phyloP scores from a whole-genome alignment of 2,113 vertebrate genomes.

The Cryptomyrus ogoouensis region DNA sequence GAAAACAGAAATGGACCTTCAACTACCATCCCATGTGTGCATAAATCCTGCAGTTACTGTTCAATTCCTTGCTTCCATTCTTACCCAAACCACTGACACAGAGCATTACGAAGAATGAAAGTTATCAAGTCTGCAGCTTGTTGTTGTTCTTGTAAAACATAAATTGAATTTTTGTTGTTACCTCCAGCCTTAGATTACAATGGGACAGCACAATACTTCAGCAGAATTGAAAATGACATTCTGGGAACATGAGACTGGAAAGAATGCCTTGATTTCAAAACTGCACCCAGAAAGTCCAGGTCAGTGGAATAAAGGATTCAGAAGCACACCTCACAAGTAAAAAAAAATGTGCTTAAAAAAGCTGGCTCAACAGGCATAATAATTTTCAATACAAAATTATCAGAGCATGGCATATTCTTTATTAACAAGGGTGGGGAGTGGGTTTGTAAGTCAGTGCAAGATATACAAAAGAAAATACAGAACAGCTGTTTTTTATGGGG shows the following conservation, averaged over 20 bases:
- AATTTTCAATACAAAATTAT: constrained; percentile 13
- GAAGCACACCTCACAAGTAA: neutral
- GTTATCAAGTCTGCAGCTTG: constrained; percentile 1
- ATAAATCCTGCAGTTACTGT: constrained; percentile 15
- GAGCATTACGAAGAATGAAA: constrained; percentile 3
- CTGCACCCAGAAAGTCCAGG: neutral
- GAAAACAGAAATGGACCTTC: constrained; percentile 5
- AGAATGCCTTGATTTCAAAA: constrained; percentile 9
- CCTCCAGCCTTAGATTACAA: constrained; percentile 13
- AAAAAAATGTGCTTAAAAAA: neutral
- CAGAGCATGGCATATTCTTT: constrained; percentile 16
- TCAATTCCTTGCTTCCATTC: neutral
- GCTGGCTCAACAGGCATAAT: constrained; percentile 3
- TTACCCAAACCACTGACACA: neutral
- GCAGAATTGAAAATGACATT: constrained; percentile 21
- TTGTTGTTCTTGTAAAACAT: constrained; percentile 22
- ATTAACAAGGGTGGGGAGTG: neutral
- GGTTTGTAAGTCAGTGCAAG: neutral
- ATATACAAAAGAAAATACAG: neutral
- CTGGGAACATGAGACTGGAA: constrained; percentile 7
- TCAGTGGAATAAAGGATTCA: constrained; percentile 4
- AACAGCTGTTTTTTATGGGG: neutral
- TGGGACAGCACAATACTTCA: constrained; percentile 18
- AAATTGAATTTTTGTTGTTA: constrained; percentile 21
- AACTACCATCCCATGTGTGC: neutral